These are phyloP conservation scores for Ictidomys tridecemlineatus DNA, from an alignment of 2,113 vertebrate genomes.

Conservation along the genomic window DNA sequence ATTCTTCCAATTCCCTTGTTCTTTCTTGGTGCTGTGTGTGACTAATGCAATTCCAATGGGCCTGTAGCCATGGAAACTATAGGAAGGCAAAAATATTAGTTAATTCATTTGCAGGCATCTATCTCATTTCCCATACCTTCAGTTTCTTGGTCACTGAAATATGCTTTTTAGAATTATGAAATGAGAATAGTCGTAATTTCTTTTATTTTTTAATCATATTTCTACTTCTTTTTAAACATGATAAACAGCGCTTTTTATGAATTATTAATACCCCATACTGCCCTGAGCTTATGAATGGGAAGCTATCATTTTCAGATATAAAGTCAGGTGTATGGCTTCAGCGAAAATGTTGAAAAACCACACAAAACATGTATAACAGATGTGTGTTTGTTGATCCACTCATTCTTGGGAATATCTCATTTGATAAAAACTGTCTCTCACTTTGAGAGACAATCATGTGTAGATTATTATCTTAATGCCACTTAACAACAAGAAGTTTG, in stretches of 20 bases:
- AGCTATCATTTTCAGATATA: constrained; percentile 2
- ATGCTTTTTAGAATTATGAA: constrained; percentile 30
- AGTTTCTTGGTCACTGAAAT: constrained; percentile 30
- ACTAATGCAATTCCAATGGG: constrained; percentile 70
- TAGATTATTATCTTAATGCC: background rate
- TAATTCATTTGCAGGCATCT: background rate
- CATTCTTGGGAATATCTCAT: background rate
- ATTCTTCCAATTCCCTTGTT: constrained; percentile 56
- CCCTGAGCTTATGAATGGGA: background rate
- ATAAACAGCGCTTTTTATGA: background rate
- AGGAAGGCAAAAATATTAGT: constrained; percentile 35
- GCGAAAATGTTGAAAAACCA: constrained; percentile 20
- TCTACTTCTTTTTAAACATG: background rate
- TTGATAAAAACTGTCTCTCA: background rate
- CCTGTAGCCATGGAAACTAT: constrained; percentile 79
- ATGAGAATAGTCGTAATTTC: background rate
- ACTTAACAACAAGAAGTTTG: background rate
- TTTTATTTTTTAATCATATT: background rate
- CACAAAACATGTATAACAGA: background rate
- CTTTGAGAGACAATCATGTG: background rate
- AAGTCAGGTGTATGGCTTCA: background rate
- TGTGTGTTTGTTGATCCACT: background rate
- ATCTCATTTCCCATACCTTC: background rate
- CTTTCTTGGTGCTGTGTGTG: constrained; percentile 54
- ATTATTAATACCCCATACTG: background rate